Conservation (phyloP, 2,113 vertebrate genomes). For the Silurus asotus region DNA sequence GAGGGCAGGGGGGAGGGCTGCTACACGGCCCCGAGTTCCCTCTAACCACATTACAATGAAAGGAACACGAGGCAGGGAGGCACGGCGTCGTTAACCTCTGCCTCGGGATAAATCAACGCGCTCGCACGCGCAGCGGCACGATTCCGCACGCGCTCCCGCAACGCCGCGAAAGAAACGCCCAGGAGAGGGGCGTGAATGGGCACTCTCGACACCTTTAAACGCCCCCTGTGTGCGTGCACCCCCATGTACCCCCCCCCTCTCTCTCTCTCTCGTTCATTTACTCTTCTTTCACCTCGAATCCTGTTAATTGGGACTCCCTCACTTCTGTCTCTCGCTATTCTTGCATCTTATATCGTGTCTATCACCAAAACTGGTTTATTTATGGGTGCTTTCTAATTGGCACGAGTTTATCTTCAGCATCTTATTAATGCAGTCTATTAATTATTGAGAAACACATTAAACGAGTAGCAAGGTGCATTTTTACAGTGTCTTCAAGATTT, state of each 20-base stretch:
- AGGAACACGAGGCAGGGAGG: slow-evolving; percentile 79
- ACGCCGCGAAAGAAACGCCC: slow-evolving; percentile 64
- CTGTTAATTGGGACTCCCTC: slow-evolving; percentile 12
- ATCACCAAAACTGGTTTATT: not conserved
- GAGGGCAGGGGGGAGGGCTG: slow-evolving; percentile 3
- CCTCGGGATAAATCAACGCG: slow-evolving; percentile 81
- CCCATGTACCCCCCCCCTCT: not conserved
- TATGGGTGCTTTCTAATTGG: not conserved
- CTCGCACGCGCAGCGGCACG: slow-evolving; percentile 79
- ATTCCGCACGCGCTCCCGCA: slow-evolving; percentile 66
- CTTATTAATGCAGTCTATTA: not conserved
- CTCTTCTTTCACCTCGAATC: slow-evolving; percentile 22
- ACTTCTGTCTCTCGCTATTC: not conserved
- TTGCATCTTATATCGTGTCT: not conserved
- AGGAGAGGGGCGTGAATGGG: not conserved
- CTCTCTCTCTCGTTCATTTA: slow-evolving; percentile 30
- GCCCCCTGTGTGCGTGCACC: not conserved
- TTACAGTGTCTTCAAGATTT: not conserved
- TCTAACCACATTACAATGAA: slow-evolving; percentile 82
- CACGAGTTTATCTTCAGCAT: not conserved
- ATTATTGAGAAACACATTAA: not conserved
- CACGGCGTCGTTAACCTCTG: slow-evolving; percentile 86
- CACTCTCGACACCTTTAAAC: slow-evolving; percentile 16
- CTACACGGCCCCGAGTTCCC: slow-evolving; percentile 62
- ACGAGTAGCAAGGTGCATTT: not conserved